Evolutionary conservation across 2,888 invertebrate genomes (phyloP).

Genomic region (Cenopis cana): DNA sequence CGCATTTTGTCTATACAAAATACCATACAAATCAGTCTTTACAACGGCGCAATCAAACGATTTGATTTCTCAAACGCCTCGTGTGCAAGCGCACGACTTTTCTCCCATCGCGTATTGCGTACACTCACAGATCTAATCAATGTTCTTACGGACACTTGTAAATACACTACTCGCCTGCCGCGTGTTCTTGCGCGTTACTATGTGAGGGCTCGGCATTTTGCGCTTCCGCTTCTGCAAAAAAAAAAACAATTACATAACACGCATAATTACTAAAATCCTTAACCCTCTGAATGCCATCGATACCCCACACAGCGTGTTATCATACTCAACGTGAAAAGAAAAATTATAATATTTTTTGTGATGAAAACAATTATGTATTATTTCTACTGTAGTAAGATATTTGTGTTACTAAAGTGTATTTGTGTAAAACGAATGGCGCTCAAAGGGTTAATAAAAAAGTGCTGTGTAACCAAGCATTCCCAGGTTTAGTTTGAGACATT

Average conservation of each 20-base stretch:
- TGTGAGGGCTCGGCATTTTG: slow-evolving; percentile 74
- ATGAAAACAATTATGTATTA: background rate
- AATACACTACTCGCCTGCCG: slow-evolving; percentile 52
- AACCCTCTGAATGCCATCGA: background rate
- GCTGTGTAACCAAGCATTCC: slow-evolving; percentile 7
- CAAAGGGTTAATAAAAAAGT: background rate
- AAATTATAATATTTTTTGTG: background rate
- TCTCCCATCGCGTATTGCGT: slow-evolving; percentile 40
- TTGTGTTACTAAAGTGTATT: background rate
- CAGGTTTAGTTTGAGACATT: slow-evolving; percentile 13
- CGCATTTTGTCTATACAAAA: slow-evolving; percentile 33
- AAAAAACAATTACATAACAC: slow-evolving; percentile 36
- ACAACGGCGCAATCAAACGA: slow-evolving; percentile 62
- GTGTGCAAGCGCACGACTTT: slow-evolving; percentile 13
- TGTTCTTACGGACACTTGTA: slow-evolving; percentile 48
- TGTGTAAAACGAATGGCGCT: background rate
- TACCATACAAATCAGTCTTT: slow-evolving; percentile 71
- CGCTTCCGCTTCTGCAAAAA: slow-evolving; percentile 72
- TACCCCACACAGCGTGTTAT: background rate
- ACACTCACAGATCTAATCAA: slow-evolving; percentile 55
- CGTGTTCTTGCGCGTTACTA: slow-evolving; percentile 68
- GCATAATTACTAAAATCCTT: background rate
- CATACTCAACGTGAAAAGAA: background rate
- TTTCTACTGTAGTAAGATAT: background rate
- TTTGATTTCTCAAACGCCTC: slow-evolving; percentile 39